Evolutionary conservation across 2,113 vertebrate genomes (phyloP).

Genomic region (Hucho hucho): DNA sequence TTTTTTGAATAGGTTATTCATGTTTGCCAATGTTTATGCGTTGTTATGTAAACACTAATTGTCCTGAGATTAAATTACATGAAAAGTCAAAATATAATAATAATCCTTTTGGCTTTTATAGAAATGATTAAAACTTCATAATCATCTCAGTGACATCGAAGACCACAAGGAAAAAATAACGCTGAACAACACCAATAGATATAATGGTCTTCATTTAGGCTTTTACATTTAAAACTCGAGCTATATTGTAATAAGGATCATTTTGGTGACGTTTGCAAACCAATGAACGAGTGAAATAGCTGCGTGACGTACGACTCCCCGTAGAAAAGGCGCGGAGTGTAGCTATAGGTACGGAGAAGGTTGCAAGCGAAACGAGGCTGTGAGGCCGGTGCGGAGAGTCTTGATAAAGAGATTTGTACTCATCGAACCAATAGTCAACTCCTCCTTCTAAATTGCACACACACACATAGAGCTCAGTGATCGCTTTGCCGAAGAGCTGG

Average conservation of each 20-base stretch:
- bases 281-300: slow-evolving; percentile 45
- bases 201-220: neutral
- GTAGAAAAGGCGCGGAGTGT: slow-evolving; percentile 95
- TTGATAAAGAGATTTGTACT: slow-evolving; percentile 27
- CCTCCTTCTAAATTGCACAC: slow-evolving; percentile 76
- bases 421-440: slow-evolving; percentile 69
- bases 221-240: neutral
- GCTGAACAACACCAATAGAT: neutral
- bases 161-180: neutral
- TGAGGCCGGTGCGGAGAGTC: slow-evolving; percentile 65
- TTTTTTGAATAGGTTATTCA: no score
- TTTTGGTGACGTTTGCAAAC: slow-evolving; percentile 8
- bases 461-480: neutral
- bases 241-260: neutral
- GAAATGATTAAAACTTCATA: neutral
- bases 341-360: slow-evolving; percentile 78
- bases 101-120: neutral
- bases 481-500: no score
- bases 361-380: slow-evolving; percentile 67
- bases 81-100: neutral
- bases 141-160: neutral
- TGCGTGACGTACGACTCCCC: slow-evolving; percentile 85
- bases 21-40: neutral
- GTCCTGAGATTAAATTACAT: neutral
- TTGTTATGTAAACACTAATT: neutral